Evolutionary conservation across 2,888 invertebrate species (phyloP).

Genomic region (Orthosia cruda): DNA sequence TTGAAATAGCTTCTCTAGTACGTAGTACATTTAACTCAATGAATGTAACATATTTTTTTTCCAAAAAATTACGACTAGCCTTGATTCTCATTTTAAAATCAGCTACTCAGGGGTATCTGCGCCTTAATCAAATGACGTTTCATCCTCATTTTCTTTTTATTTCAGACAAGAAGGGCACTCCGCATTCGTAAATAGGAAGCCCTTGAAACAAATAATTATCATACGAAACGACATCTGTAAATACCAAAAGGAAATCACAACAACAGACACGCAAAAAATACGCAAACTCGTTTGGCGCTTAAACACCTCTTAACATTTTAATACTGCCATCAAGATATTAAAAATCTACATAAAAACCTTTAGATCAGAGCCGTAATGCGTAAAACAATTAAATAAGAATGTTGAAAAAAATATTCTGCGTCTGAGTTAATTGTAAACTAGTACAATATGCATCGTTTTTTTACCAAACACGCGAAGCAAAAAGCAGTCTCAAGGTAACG

Average conservation of each 20-base stretch:
- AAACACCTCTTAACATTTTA: constrained; percentile 58
- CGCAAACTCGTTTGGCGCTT: constrained; percentile 54
- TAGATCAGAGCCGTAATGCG: constrained; percentile 25
- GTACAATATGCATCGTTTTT: constrained; percentile 71
- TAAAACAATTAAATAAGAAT: constrained; percentile 42
- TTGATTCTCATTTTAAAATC: too few species aligned
- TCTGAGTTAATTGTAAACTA: constrained; percentile 57
- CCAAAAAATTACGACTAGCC: too few species aligned
- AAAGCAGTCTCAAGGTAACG: constrained; percentile 82
- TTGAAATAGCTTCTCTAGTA: too few species aligned
- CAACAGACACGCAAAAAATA: constrained; percentile 41
- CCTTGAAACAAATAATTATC: constrained; percentile 51
- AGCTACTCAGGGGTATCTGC: too few species aligned
- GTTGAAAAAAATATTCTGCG: constrained; percentile 40
- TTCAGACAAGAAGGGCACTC: constrained; percentile 18
- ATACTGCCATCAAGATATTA: constrained; percentile 51
- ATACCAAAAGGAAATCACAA: constrained; percentile 52
- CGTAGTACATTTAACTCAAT: too few species aligned
- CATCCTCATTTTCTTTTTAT: constrained; percentile 37
- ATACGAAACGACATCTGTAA: constrained; percentile 36
- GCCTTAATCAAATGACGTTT: constrained; percentile 58
- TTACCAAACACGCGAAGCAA: constrained; percentile 74
- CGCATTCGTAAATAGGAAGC: constrained; percentile 45
- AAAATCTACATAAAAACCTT: constrained; percentile 45
- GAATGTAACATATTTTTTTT: too few species aligned